Evolutionary conservation across 2,888 invertebrate genomes (phyloP).

Genomic region (Callyntrura sp.): DNA sequence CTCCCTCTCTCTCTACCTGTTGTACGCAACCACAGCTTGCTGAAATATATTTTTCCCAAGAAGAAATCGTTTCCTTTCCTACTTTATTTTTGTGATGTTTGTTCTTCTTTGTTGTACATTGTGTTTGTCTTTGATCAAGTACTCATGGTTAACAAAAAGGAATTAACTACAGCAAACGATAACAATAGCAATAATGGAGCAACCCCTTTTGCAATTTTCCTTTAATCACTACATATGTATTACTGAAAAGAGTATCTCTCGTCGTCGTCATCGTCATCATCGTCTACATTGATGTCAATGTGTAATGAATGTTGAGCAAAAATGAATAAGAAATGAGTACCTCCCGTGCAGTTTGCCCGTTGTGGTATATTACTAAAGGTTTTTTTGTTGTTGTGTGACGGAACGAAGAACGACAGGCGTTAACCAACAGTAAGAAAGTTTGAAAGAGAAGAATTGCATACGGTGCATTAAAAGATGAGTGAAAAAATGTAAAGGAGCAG

Average conservation of each 20-base stretch:
- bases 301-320: not conserved
- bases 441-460: conserved; percentile 38
- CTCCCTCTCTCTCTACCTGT: conserved; percentile 8
- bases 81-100: conserved; percentile 21
- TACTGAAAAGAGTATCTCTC: conserved; percentile 15
- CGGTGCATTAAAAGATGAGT: conserved; percentile 29
- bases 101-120: conserved; percentile 36
- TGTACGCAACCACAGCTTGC: conserved; percentile 57
- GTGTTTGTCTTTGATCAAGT: conserved; percentile 49
- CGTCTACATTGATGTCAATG: conserved; percentile 11
- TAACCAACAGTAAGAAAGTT: conserved; percentile 39
- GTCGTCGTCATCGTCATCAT: conserved; percentile 3
- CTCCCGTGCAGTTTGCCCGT: conserved; percentile 58
- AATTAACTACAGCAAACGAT: conserved; percentile 47
- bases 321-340: conserved; percentile 35
- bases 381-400: conserved; percentile 39
- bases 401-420: conserved; percentile 40
- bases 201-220: conserved; percentile 18
- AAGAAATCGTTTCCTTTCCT: conserved; percentile 66
- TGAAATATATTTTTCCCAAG: conserved; percentile 64
- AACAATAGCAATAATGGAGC: conserved; percentile 48
- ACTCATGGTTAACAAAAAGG: conserved; percentile 20
- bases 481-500: conserved; percentile 50
- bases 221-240: conserved; percentile 46
- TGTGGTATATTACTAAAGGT: conserved; percentile 14